Conservation (phyloP, 2,797 vertebrate species). For the Pachyuromys duprasi region DNA sequence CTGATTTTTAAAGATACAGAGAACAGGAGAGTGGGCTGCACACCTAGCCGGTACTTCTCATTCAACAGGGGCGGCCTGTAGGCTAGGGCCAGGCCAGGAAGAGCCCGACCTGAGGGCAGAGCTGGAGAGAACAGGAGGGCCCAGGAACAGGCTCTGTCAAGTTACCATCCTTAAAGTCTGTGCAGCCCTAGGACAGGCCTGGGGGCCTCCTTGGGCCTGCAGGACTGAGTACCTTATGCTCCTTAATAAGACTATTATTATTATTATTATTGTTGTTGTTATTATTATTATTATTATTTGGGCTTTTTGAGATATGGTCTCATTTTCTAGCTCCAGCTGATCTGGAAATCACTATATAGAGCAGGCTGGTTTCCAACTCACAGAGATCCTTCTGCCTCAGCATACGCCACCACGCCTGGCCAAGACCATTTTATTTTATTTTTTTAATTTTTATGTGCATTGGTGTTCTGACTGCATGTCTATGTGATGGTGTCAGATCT, state of each 20-base stretch:
- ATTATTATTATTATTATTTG: neutral
- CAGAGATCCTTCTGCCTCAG: neutral
- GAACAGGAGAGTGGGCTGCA: no score
- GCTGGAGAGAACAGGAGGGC: neutral
- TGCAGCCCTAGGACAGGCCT: neutral
- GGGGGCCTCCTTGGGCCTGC: neutral
- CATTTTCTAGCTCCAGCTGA: neutral
- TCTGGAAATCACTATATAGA: neutral
- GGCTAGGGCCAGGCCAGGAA: neutral
- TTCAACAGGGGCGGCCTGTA: neutral
- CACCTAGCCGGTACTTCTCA: neutral
- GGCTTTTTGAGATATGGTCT: neutral
- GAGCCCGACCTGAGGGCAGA: neutral
- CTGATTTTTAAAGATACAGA: slow-evolving; percentile 18
- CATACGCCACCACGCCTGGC: neutral
- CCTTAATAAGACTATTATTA: neutral
- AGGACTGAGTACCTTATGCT: neutral
- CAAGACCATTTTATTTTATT: neutral
- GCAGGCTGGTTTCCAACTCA: neutral
- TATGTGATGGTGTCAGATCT: neutral
- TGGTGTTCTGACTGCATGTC: neutral
- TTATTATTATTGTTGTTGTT: neutral
- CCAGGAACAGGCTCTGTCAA: neutral
- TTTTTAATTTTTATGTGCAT: neutral
- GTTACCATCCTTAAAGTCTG: neutral